A percentile compares a stretch with the other conserved stretches of the same genome.
Conservation (phyloP, 2,797 vertebrate species). For the Tympanoctomys barrerae region DNA sequence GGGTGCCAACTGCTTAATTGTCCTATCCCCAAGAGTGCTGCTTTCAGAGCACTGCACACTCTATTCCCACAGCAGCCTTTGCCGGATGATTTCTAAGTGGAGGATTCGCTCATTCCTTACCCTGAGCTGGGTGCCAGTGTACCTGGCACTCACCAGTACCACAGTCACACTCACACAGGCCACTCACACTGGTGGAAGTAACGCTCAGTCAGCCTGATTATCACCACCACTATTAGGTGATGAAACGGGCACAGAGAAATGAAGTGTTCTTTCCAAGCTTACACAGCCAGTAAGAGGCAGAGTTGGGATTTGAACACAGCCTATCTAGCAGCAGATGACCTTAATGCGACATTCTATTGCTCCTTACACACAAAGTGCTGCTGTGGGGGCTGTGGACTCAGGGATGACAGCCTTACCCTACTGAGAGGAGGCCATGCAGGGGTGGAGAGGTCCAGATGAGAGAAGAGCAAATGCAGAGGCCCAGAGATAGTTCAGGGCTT, state of each 20-base stretch:
- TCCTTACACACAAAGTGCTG: neutral
- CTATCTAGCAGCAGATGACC: neutral
- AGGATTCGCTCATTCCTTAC: neutral
- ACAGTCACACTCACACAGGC: neutral
- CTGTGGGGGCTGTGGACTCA: neutral
- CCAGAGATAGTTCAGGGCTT: neutral
- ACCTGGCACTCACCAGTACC: neutral
- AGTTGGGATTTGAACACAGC: constrained; percentile 7
- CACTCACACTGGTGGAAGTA: neutral
- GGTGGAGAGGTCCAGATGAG: neutral
- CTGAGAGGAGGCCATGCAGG: neutral
- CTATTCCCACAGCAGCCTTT: neutral
- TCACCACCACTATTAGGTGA: neutral
- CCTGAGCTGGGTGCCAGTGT: neutral
- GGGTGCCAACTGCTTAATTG: neutral
- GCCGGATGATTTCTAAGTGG: neutral
- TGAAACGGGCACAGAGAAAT: constrained; percentile 18
- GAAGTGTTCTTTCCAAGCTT: neutral
- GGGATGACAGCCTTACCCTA: neutral
- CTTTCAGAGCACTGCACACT: neutral
- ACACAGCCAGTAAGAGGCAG: neutral
- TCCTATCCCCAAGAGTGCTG: neutral
- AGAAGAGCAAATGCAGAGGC: neutral
- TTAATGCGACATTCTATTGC: neutral
- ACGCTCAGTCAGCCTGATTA: neutral